Conservation (phyloP, 1,140 invertebrate genomes). For the Caenorhabditis briggsae region DNA sequence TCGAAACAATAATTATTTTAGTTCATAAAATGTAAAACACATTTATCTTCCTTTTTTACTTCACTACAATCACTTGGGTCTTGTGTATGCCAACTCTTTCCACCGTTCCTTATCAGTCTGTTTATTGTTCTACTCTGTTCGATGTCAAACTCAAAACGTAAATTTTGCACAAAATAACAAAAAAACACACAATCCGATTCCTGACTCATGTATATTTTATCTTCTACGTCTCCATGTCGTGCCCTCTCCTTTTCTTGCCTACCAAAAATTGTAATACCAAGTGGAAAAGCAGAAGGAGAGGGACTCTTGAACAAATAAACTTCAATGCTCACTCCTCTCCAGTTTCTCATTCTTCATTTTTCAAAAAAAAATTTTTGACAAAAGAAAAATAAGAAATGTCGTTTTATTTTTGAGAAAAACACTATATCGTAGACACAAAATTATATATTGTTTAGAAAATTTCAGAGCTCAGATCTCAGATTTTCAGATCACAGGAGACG, state of each 20-base stretch:
- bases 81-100: neutral
- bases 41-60: too few relatives aligned
- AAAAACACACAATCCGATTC: neutral
- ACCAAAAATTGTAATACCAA: slow-evolving; percentile 39
- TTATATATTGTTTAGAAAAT: too few relatives aligned
- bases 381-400: slow-evolving; percentile 33
- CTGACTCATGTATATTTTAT: slow-evolving; percentile 14
- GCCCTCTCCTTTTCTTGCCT: neutral
- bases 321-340: slow-evolving; percentile 50
- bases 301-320: slow-evolving; percentile 50
- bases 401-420: neutral
- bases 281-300: slow-evolving; percentile 48
- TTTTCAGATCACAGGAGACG: too few relatives aligned
- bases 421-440: neutral
- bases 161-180: slow-evolving; percentile 36
- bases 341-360: slow-evolving; percentile 33
- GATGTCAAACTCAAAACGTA: slow-evolving; percentile 4
- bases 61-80: too few relatives aligned
- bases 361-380: slow-evolving; percentile 35
- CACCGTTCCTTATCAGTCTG: slow-evolving; percentile 18
- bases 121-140: slow-evolving; percentile 13
- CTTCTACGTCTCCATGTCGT: too few relatives aligned
- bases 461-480: too few relatives aligned
- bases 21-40: too few relatives aligned
- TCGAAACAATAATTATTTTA: too few relatives aligned